Evolutionary conservation across 2,113 vertebrate genomes (phyloP).

Genomic region (Gymnogyps californianus): DNA sequence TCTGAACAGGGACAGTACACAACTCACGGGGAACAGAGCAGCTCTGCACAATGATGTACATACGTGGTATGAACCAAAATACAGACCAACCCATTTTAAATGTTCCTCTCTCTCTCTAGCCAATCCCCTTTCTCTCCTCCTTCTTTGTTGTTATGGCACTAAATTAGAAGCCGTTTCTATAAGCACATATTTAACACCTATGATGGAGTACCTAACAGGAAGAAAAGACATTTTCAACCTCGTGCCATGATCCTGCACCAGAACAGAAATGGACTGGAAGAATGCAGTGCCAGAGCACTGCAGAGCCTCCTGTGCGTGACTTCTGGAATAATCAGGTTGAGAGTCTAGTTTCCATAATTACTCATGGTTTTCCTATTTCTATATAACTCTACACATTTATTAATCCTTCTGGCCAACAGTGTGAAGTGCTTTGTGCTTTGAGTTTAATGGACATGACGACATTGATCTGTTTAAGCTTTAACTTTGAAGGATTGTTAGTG

Average conservation of each 20-base stretch:
- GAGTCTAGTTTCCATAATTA: background rate
- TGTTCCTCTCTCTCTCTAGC: background rate
- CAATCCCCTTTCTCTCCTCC: background rate
- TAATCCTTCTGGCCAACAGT: background rate
- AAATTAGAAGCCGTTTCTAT: background rate
- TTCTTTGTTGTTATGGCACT: background rate
- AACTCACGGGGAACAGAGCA: background rate
- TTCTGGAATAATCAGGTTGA: background rate
- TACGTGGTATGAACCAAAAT: background rate
- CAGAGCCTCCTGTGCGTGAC: background rate
- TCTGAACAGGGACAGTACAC: background rate
- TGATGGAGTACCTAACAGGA: background rate
- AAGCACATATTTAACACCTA: background rate
- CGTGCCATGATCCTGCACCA: background rate
- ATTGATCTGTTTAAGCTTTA: background rate
- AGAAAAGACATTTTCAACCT: background rate
- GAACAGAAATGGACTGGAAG: background rate
- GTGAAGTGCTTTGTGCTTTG: background rate
- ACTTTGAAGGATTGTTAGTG: conserved; percentile 13
- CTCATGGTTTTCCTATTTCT: background rate
- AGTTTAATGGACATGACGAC: background rate
- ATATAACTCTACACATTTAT: background rate
- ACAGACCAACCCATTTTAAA: background rate
- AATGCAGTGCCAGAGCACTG: background rate
- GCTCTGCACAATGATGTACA: background rate